Evolutionary conservation across 1,140 invertebrate genomes (phyloP).

Genomic region (Linepithema humile): DNA sequence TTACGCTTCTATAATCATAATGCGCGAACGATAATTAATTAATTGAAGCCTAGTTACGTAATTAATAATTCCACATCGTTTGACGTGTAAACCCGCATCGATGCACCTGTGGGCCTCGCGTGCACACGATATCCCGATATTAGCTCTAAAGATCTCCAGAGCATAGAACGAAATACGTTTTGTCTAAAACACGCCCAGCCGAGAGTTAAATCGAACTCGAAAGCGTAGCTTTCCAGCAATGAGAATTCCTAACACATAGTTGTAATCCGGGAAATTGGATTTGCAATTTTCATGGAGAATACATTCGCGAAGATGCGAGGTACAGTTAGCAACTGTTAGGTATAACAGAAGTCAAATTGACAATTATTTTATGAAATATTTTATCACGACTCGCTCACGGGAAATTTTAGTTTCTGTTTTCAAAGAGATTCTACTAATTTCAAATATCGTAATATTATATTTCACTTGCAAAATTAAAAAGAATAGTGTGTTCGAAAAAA

Average conservation of each 20-base stretch:
- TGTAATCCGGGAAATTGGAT: conserved; percentile 59
- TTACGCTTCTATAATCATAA: neutral
- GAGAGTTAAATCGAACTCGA: conserved; percentile 52
- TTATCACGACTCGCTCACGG: neutral
- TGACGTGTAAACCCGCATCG: neutral
- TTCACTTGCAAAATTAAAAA: neutral
- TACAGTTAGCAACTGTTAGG: neutral
- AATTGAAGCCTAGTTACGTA: neutral
- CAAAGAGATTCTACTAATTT: neutral
- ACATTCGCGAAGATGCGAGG: neutral
- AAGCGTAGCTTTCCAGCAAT: conserved; percentile 15
- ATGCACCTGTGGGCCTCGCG: neutral
- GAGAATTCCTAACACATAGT: conserved; percentile 24
- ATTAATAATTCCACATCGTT: conserved; percentile 8
- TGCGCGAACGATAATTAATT: conserved; percentile 5
- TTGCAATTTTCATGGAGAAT: conserved; percentile 57
- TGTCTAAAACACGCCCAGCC: neutral
- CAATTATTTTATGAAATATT: neutral
- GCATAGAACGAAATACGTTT: conserved; percentile 49
- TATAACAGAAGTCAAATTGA: neutral
- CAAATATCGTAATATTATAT: neutral
- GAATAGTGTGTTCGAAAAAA: neutral
- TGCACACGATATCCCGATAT: conserved; percentile 7
- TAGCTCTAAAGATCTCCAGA: conserved; percentile 15
- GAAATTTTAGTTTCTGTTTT: neutral